Evolutionary conservation across 2,797 vertebrate species (phyloP).

Genomic region (Dromococcyx pavoninus): DNA sequence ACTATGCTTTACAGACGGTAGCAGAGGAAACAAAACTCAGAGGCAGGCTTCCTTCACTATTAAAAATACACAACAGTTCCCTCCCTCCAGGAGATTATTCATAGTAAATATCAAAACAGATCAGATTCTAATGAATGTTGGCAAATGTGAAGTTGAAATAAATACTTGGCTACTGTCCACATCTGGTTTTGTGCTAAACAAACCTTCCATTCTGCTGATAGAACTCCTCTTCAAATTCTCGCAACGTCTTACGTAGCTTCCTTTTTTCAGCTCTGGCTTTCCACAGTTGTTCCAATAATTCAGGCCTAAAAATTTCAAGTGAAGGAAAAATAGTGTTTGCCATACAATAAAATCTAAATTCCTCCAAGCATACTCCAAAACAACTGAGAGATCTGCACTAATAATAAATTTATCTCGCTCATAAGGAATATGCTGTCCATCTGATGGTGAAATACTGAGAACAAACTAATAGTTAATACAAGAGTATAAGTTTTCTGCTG

Average conservation of each 20-base stretch:
- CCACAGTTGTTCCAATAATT: conserved; percentile 98
- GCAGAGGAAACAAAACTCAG: neutral
- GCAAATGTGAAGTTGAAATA: neutral
- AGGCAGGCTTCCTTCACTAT: neutral
- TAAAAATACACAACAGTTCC: neutral
- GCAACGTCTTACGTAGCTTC: conserved; percentile 91
- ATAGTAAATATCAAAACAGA: neutral
- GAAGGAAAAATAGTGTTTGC: neutral
- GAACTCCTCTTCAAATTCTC: conserved; percentile 94
- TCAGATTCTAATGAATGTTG: neutral
- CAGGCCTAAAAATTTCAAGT: conserved; percentile 83
- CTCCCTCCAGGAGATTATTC: neutral
- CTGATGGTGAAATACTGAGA: neutral
- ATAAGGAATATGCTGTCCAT: neutral
- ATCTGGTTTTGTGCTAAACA: conserved; percentile 13
- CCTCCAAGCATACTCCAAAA: neutral
- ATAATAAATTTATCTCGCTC: neutral
- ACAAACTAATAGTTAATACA: neutral
- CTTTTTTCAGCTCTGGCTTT: conserved; percentile 96
- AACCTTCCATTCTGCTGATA: conserved; percentile 97
- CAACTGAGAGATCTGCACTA: neutral
- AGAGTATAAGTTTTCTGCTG: neutral
- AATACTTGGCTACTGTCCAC: neutral
- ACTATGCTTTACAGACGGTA: neutral
- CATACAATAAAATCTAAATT: neutral